A percentile compares a stretch with the other conserved stretches of the same genome.
These are phyloP conservation scores for Pyrgilauda ruficollis DNA, from an alignment of 2,113 vertebrate species.

Conservation along the genomic window DNA sequence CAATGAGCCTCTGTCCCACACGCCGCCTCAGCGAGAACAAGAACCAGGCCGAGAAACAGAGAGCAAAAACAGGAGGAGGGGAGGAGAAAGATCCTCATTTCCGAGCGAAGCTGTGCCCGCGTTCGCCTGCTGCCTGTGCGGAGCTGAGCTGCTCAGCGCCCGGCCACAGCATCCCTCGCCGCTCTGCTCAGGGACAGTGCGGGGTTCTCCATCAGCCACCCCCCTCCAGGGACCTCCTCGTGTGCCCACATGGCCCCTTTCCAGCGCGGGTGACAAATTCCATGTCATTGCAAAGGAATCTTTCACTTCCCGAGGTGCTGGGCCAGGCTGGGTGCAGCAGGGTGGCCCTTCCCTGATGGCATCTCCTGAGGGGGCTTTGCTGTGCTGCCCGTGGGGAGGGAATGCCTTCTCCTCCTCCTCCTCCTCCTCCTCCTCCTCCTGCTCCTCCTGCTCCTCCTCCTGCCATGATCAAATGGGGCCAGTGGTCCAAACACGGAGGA, in stretches of 20 bases:
- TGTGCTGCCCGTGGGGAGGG: not conserved
- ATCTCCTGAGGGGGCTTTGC: not conserved
- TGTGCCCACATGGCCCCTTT: not conserved
- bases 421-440: not conserved
- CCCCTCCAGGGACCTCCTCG: not conserved
- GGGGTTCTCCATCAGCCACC: not conserved
- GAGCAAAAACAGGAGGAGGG: not conserved
- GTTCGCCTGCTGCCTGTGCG: not conserved
- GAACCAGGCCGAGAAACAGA: not conserved
- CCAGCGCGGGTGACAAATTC: not conserved
- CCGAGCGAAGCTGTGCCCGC: not conserved
- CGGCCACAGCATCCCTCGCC: not conserved
- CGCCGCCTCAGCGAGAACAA: not conserved
- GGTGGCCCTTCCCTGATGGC: accelerated
- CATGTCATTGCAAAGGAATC: conserved; percentile 9
- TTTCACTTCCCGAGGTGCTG: not conserved
- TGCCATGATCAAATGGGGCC: not conserved
- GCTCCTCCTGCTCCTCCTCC: not conserved
- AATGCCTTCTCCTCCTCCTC: not conserved
- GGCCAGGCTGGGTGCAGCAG: not conserved
- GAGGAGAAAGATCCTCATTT: not conserved
- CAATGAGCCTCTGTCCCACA: conserved; percentile 58
- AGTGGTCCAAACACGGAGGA: not conserved
- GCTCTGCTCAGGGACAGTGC: not conserved
- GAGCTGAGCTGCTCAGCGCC: not conserved